Evolutionary conservation across 35 echinoderm and acorn worm species (phyloP), one percentile per base, ranked within the genome.

Genomic region (Ptychodera flava): DNA sequence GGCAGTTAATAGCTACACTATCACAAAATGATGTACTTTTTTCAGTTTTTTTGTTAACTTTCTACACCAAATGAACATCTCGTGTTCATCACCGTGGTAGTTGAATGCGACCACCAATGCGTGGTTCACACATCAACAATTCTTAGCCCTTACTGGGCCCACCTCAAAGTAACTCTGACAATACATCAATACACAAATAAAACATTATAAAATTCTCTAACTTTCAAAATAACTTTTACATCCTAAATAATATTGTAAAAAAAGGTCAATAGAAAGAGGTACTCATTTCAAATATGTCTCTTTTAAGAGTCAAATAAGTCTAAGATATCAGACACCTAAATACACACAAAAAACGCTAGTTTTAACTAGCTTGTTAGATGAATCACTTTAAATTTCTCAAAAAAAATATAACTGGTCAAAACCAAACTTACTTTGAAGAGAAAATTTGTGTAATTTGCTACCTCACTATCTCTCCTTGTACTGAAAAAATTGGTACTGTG

Each of bases 161-260:
- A n/a, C n/a, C n/a, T n/a, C n/a, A n/a, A n/a, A n/a, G n/a, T n/a
- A n/a, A n/a, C n/a, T n/a, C n/a, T n/a, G n/a, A 64, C 6, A 64
- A 64, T 64, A 64, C 45, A 64, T 64, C 45, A 64, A 64, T 64
- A 64, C 6, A 64, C 45, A 64, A 64, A 64, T 64, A 64, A 64
- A 64, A 64, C 45, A 64, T 64, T 64, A 64, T 64, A 64, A 64
- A 64, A 64, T 64, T 64, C 45, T 64, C 45, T 64, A 64, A 64
- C 45, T 64, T 64, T 64, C 45, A 64, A 64, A 64, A 64, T 64
- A 64, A 64, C 45, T 64, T 64, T 64, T 64, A 64, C 45, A 64
- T 64, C 45, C 45, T 64, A 64, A 64, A 64, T 64, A 64, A 64
- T 64, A 64, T 64, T 64, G 45, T 64, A 64, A 64, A 64, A 64